These are phyloP conservation scores for Molossus alvarezi DNA, from an alignment of 2,797 vertebrate genomes.

Conservation along the genomic window DNA sequence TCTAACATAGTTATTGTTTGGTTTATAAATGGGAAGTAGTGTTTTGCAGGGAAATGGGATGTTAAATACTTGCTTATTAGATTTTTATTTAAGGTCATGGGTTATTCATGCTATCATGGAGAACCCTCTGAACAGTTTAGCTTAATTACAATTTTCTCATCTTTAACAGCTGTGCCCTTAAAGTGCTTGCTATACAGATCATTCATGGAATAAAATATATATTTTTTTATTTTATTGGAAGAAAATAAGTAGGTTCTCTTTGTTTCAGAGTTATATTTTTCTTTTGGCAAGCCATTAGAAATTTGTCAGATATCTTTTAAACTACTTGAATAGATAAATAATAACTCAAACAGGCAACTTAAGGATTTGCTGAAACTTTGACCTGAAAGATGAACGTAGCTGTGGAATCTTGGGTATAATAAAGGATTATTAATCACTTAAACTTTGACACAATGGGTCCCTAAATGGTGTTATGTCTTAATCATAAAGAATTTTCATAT, in stretches of 20 bases:
- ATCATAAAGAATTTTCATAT: slow-evolving; percentile 63
- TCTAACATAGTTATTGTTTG: slow-evolving; percentile 51
- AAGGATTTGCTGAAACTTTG: slow-evolving; percentile 61
- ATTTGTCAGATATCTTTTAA: slow-evolving; percentile 57
- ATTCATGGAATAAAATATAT: slow-evolving; percentile 19
- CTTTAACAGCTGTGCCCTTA: slow-evolving; percentile 18
- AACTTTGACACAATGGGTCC: background rate
- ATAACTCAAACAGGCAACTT: slow-evolving; percentile 50
- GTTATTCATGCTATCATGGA: slow-evolving; percentile 20
- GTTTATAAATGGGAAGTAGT: slow-evolving; percentile 64
- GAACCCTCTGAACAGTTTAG: background rate
- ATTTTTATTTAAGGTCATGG: slow-evolving; percentile 42
- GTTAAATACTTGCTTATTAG: slow-evolving; percentile 63
- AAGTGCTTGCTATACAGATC: background rate
- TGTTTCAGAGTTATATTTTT: slow-evolving; percentile 66
- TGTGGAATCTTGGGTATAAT: slow-evolving; percentile 21
- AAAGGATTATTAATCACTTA: slow-evolving; percentile 56
- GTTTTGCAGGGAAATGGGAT: slow-evolving; percentile 44
- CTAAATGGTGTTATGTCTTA: slow-evolving; percentile 31
- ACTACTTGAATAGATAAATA: slow-evolving; percentile 51
- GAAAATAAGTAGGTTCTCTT: slow-evolving; percentile 27
- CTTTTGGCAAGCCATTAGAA: slow-evolving; percentile 53
- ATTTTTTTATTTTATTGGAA: background rate
- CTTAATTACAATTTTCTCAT: slow-evolving; percentile 61
- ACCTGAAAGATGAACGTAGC: background rate